A percentile compares a stretch with the other conserved stretches of the same genome.
These are phyloP conservation scores for Elanoides forficatus DNA, from an alignment of 2,113 vertebrate species.

Conservation along the genomic window DNA sequence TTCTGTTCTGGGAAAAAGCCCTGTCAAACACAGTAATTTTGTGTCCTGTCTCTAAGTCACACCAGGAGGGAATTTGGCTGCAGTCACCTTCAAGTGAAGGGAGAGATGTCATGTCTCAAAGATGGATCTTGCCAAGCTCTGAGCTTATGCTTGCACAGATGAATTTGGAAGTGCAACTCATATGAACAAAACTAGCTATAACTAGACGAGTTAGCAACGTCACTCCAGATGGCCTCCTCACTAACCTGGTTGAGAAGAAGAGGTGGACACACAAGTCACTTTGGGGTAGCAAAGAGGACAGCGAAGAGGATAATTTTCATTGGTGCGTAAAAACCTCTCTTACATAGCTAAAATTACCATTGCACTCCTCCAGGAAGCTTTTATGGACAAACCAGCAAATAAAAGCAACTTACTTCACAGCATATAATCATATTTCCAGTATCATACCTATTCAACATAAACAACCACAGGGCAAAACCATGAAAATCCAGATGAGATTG, in stretches of 20 bases:
- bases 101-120: neutral
- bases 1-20: neutral
- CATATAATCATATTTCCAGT: neutral
- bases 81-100: neutral
- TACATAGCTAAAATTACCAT: neutral
- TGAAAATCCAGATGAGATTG: neutral
- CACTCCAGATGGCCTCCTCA: neutral
- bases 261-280: neutral
- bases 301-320: neutral
- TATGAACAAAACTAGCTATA: neutral
- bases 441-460: neutral
- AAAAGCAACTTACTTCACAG: slow-evolving; percentile 14
- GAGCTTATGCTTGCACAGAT: neutral
- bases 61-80: neutral
- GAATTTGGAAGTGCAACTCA: neutral
- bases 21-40: neutral
- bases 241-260: neutral
- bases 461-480: neutral
- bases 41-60: neutral
- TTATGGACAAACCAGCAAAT: slow-evolving; percentile 14
- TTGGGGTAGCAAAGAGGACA: neutral
- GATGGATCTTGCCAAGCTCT: neutral
- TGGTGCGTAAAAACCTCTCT: neutral
- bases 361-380: neutral
- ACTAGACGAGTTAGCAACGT: neutral